These are phyloP conservation scores for Antheraea assamensis DNA, from an alignment of 2,888 invertebrate species.

Conservation along the genomic window DNA sequence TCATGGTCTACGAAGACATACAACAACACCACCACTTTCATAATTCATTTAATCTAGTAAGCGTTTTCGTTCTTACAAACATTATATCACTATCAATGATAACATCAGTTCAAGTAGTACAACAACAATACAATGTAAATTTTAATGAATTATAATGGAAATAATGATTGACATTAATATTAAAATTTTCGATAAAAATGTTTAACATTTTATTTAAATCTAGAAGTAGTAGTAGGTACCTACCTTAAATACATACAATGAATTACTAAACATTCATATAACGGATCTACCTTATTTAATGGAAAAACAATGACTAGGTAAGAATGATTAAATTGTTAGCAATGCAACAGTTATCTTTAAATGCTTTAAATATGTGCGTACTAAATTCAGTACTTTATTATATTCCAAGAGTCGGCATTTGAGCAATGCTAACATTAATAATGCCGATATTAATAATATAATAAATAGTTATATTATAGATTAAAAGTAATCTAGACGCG, in stretches of 20 bases:
- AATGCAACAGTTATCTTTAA: not conserved
- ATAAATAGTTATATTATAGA: not conserved
- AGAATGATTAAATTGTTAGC: not conserved
- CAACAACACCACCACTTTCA: slow-evolving; percentile 60
- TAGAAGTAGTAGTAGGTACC: no score
- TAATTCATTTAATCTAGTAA: slow-evolving; percentile 75
- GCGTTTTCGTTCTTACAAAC: slow-evolving; percentile 77
- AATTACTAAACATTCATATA: slow-evolving; percentile 2
- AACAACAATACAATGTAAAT: slow-evolving; percentile 18
- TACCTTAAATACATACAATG: not conserved
- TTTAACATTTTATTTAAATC: slow-evolving; percentile 1
- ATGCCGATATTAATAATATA: not conserved
- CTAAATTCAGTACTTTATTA: not conserved
- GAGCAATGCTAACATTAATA: not conserved
- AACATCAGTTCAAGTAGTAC: slow-evolving; percentile 12
- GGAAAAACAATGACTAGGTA: slow-evolving; percentile 3
- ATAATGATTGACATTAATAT: not conserved
- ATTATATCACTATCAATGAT: slow-evolving; percentile 65
- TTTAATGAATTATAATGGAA: slow-evolving; percentile 10
- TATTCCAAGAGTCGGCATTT: not conserved
- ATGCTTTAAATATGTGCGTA: not conserved
- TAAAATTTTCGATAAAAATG: not conserved
- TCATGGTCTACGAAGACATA: slow-evolving; percentile 58
- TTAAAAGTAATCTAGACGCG: not conserved
- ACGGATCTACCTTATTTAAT: not conserved